These are phyloP conservation scores for Timandra comae DNA, from an alignment of 2,888 invertebrate species.

Conservation along the genomic window DNA sequence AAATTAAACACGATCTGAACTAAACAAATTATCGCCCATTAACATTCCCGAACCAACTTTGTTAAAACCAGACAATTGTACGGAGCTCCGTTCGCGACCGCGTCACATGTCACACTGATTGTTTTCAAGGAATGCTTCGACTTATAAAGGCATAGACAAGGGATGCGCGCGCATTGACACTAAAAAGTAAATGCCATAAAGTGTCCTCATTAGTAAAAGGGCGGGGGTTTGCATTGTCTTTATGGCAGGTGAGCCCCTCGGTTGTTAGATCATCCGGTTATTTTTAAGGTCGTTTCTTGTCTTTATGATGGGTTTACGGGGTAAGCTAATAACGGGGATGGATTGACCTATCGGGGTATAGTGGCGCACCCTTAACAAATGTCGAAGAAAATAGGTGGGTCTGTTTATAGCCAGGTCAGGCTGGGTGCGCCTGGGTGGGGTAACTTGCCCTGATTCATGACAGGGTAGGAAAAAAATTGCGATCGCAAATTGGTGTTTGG, in stretches of 20 bases:
- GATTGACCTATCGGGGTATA: constrained; percentile 56
- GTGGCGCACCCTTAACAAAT: constrained; percentile 62
- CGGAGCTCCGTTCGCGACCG: constrained; percentile 27
- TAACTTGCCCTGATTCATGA: constrained; percentile 59
- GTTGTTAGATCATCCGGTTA: constrained; percentile 68
- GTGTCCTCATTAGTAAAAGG: constrained; percentile 71
- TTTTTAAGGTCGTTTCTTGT: constrained; percentile 65
- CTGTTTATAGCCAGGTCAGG: constrained; percentile 54
- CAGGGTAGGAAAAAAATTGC: constrained; percentile 40
- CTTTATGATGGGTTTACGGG: constrained; percentile 61
- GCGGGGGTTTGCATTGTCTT: constrained; percentile 53
- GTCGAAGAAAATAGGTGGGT: constrained; percentile 52
- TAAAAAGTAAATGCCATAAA: constrained; percentile 70
- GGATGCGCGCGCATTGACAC: constrained; percentile 70
- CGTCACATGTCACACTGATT: constrained; percentile 53
- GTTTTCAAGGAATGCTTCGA: constrained; percentile 35
- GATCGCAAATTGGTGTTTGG: constrained; percentile 43
- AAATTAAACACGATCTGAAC: constrained; percentile 44
- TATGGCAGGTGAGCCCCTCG: constrained; percentile 62
- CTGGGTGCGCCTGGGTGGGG: constrained; percentile 53
- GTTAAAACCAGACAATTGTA: constrained; percentile 12
- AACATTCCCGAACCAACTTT: constrained; percentile 33
- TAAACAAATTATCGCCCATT: constrained; percentile 54
- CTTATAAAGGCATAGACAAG: constrained; percentile 52
- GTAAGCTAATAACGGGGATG: constrained; percentile 45